Conservation (phyloP, 2,113 vertebrate genomes). For the Heterocephalus glaber region DNA sequence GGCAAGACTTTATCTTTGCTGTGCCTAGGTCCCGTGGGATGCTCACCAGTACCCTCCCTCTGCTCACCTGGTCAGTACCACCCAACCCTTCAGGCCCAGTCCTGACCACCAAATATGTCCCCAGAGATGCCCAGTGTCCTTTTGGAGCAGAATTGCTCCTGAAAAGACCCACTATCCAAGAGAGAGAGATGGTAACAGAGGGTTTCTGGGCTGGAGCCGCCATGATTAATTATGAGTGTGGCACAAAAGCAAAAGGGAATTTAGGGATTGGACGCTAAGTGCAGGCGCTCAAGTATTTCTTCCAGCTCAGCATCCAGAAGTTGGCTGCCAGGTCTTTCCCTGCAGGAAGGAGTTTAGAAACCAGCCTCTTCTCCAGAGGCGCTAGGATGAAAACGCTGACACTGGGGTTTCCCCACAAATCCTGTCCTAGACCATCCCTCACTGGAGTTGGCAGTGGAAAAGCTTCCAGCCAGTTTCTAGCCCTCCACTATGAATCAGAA, state of each 20-base stretch:
- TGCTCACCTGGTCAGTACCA: not conserved
- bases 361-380: not conserved
- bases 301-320: not conserved
- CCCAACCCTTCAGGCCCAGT: not conserved
- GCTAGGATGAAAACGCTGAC: not conserved
- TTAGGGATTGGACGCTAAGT: not conserved
- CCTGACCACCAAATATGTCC: not conserved
- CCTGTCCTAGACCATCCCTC: not conserved
- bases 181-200: not conserved
- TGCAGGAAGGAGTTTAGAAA: not conserved
- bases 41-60: not conserved
- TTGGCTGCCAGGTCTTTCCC: not conserved
- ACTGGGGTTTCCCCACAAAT: not conserved
- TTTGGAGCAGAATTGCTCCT: not conserved
- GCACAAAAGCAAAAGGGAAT: not conserved
- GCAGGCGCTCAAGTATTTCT: not conserved
- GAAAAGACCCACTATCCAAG: not conserved
- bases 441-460: not conserved
- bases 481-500: not conserved
- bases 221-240: not conserved
- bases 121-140: not conserved
- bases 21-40: not conserved
- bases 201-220: not conserved
- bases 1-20: not conserved
- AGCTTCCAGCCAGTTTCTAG: not conserved